Conservation (phyloP, 2,888 invertebrate genomes). For the Chymomyza procnemis region DNA sequence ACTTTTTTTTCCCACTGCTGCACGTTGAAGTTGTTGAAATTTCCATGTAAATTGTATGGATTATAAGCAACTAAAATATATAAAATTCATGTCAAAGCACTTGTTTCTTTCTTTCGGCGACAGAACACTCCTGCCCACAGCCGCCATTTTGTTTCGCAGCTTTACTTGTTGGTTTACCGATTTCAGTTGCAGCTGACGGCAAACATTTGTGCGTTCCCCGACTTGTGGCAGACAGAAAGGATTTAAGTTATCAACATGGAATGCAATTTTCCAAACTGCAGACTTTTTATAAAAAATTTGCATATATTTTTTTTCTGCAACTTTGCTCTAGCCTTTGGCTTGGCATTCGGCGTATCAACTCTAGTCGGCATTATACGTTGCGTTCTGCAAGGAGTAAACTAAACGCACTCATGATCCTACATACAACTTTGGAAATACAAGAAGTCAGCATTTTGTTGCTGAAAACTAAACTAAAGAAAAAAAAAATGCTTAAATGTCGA, state of each 20-base stretch:
- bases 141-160: too few species aligned
- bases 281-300: constrained; percentile 71
- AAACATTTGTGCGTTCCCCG: too few species aligned
- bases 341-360: not conserved
- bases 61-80: too few species aligned
- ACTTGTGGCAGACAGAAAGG: constrained; percentile 20
- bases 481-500: not conserved
- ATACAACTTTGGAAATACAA: too few species aligned
- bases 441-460: not conserved
- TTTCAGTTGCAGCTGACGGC: constrained; percentile 1
- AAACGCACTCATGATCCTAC: too few species aligned
- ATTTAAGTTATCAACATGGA: constrained; percentile 72
- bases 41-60: too few species aligned
- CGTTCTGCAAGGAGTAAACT: not conserved
- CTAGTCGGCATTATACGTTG: not conserved
- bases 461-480: not conserved
- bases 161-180: too few species aligned
- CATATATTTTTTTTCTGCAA: constrained; percentile 32
- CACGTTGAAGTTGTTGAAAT: too few species aligned
- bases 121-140: too few species aligned
- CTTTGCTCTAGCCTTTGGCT: constrained; percentile 14
- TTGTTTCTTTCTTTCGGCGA: too few species aligned
- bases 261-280: constrained; percentile 73
- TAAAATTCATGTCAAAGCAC: too few species aligned
- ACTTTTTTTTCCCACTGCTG: too few species aligned